These are phyloP conservation scores for Rotaria magnacalcarata DNA, from an alignment of 2,888 invertebrate species.

Conservation along the genomic window DNA sequence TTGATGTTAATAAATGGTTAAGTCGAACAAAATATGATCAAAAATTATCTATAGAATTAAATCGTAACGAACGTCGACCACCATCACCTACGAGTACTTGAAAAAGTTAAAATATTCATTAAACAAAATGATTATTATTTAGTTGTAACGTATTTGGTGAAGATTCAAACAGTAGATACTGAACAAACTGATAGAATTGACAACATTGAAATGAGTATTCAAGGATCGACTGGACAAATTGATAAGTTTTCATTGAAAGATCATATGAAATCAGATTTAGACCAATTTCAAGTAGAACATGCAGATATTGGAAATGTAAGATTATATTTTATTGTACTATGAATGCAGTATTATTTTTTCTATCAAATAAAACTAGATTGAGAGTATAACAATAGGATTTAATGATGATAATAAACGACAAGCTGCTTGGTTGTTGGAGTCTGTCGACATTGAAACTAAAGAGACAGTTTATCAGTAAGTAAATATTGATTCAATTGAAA, in stretches of 20 bases:
- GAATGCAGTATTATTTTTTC: not conserved
- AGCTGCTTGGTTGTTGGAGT: not conserved
- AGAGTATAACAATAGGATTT: not conserved
- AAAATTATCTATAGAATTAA: not conserved
- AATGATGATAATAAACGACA: not conserved
- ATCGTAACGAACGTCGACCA: not conserved
- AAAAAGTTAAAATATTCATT: too few relatives aligned
- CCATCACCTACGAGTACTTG: not conserved
- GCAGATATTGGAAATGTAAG: not conserved
- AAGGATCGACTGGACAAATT: not conserved
- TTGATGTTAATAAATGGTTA: not conserved
- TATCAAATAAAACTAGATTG: not conserved
- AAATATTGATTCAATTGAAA: not conserved
- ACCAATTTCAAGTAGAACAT: not conserved
- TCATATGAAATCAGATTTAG: not conserved
- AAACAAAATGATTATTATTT: not conserved
- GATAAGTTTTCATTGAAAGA: not conserved
- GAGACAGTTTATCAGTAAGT: not conserved
- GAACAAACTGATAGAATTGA: not conserved
- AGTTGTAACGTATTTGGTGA: not conserved
- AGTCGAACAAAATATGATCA: not conserved
- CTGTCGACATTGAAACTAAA: not conserved
- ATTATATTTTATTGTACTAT: not conserved
- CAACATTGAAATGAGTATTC: not conserved
- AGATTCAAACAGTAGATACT: not conserved